A percentile compares a stretch with the other conserved stretches of the same genome.
Evolutionary conservation across 2,888 invertebrate species (phyloP).

Genomic region (Tillus elongatus): DNA sequence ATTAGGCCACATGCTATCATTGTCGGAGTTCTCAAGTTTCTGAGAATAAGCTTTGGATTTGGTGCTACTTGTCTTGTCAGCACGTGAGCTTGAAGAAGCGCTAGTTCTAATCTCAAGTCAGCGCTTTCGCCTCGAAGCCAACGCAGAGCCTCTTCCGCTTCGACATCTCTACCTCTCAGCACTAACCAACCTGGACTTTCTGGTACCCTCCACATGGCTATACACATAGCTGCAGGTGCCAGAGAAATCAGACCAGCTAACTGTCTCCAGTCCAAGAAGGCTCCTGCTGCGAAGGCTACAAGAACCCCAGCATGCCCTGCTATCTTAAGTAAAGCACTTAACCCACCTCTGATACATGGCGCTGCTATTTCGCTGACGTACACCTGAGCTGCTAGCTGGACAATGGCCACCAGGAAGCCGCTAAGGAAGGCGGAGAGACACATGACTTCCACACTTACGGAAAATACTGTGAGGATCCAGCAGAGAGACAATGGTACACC

Average conservation of each 20-base stretch:
- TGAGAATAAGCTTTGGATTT: conserved; percentile 28
- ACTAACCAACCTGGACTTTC: conserved; percentile 84
- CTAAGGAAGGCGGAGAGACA: conserved; percentile 77
- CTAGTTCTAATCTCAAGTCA: conserved; percentile 66
- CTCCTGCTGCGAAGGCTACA: conserved; percentile 73
- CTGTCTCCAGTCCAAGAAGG: conserved; percentile 76
- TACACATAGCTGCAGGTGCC: conserved; percentile 67
- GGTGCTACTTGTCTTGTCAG: conserved; percentile 37
- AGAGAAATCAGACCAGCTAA: conserved; percentile 72
- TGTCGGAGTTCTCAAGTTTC: conserved; percentile 57
- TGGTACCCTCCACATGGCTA: conserved; percentile 69
- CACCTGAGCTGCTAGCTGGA: conserved; percentile 47
- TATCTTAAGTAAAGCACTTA: conserved; percentile 79
- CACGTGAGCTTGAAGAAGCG: conserved; percentile 61
- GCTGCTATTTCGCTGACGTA: conserved; percentile 89
- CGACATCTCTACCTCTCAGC: conserved; percentile 64
- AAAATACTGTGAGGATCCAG: conserved; percentile 74
- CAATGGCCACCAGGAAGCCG: conserved; percentile 48
- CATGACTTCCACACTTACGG: conserved; percentile 69
- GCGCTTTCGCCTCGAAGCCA: conserved; percentile 72
- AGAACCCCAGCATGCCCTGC: conserved; percentile 79
- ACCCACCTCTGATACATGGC: conserved; percentile 74
- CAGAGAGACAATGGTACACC: conserved; percentile 69
- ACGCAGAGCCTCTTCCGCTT: conserved; percentile 64
- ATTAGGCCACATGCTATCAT: conserved; percentile 76